Evolutionary conservation across 1,140 invertebrate genomes (phyloP).

Genomic region (Zophobas morio): DNA sequence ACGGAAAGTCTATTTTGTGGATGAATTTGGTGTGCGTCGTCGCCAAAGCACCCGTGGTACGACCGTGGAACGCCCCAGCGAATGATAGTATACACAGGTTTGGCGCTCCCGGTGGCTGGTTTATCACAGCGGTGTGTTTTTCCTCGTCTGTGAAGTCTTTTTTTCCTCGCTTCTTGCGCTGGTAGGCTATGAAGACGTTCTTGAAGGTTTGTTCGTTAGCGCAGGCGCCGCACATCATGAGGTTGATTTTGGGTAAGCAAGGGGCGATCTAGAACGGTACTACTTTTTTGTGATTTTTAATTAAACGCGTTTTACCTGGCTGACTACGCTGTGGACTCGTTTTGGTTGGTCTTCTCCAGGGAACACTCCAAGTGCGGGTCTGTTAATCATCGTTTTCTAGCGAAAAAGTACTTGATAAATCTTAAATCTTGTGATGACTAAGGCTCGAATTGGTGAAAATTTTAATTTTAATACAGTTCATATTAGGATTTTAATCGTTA

Average conservation of each 20-base stretch:
- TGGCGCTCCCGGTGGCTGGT: constrained; percentile 87
- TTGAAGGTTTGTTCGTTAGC: constrained; percentile 97
- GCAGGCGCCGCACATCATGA: constrained; percentile 98
- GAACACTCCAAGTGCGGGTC: constrained; percentile 94
- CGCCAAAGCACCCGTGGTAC: constrained; percentile 86
- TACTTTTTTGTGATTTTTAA: no score
- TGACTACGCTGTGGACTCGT: constrained; percentile 72
- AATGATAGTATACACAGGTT: constrained; percentile 91
- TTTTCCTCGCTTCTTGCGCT: constrained; percentile 80
- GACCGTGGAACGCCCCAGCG: constrained; percentile 86
- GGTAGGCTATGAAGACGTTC: constrained; percentile 83
- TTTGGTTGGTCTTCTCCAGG: constrained; percentile 89
- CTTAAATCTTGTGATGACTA: background rate
- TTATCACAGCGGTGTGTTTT: constrained; percentile 74
- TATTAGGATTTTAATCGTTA: no score
- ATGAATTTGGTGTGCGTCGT: constrained; percentile 95
- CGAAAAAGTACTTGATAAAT: background rate
- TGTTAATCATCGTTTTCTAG: constrained; percentile 80
- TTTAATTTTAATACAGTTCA: no score
- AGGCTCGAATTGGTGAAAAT: no score
- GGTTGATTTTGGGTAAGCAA: constrained; percentile 85
- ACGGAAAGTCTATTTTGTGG: constrained; percentile 95
- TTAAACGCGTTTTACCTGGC: constrained; percentile 60
- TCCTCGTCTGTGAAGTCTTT: constrained; percentile 70
- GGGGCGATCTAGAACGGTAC: constrained; percentile 76